These are phyloP conservation scores for Campylorhamphus procurvoides DNA, from an alignment of 2,113 vertebrate genomes.

Conservation along the genomic window DNA sequence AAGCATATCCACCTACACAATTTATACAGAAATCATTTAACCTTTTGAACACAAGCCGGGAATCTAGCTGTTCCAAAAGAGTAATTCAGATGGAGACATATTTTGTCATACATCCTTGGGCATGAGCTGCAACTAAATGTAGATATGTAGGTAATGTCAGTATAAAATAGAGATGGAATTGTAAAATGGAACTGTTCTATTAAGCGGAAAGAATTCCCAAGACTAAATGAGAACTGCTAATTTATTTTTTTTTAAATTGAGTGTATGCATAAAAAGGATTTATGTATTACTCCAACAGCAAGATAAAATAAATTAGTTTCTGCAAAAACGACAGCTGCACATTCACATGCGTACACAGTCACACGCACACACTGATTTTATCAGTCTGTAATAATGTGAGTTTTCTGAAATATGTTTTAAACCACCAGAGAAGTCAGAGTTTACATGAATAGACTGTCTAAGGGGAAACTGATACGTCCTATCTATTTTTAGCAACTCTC, in stretches of 20 bases:
- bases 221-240: not conserved
- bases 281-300: constrained; percentile 9
- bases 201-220: not conserved
- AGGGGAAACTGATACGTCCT: constrained; percentile 40
- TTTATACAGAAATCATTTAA: constrained; percentile 41
- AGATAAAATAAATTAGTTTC: constrained; percentile 73
- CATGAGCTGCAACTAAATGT: constrained; percentile 7
- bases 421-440: constrained; percentile 47
- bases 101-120: not conserved
- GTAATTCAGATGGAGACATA: not conserved
- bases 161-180: not conserved
- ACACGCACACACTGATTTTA: not conserved
- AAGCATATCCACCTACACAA: constrained; percentile 33
- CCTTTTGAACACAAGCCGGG: constrained; percentile 11
- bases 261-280: not conserved
- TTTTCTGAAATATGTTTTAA: constrained; percentile 54
- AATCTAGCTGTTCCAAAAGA: not conserved
- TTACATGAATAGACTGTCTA: constrained; percentile 20
- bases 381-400: constrained; percentile 30
- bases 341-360: constrained; percentile 4
- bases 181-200: not conserved
- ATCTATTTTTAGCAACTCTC: constrained; percentile 35
- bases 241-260: not conserved
- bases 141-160: constrained; percentile 2
- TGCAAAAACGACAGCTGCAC: not conserved